These are phyloP conservation scores for Neuroterus valhalla DNA, from an alignment of 1,140 invertebrate genomes.

Conservation along the genomic window DNA sequence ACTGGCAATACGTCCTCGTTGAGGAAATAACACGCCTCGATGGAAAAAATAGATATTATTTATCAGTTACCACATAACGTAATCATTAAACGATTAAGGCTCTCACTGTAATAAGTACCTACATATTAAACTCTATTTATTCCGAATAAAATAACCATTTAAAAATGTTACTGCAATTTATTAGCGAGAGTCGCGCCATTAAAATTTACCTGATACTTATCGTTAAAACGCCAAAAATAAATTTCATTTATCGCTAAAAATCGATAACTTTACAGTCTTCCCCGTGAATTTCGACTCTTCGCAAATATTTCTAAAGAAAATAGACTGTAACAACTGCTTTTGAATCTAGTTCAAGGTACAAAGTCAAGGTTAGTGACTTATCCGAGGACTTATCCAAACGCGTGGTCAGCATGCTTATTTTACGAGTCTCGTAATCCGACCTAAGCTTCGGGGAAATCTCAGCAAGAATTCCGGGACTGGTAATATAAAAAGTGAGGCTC, in stretches of 20 bases:
- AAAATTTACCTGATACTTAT: too few relatives aligned
- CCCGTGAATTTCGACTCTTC: too few relatives aligned
- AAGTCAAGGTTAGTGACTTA: constrained; percentile 4
- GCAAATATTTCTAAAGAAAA: too few relatives aligned
- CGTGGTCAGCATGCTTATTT: neutral
- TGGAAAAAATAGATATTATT: neutral
- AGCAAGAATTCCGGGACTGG: too few relatives aligned
- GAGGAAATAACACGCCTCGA: neutral
- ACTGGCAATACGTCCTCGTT: neutral
- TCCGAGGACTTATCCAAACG: neutral
- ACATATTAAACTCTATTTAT: too few relatives aligned
- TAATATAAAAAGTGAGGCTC: too few relatives aligned
- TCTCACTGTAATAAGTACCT: neutral
- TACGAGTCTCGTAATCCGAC: neutral
- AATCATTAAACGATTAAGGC: neutral
- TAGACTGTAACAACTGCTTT: neutral
- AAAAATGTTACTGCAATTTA: too few relatives aligned
- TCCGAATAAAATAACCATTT: too few relatives aligned
- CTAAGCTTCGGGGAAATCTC: neutral
- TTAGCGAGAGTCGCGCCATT: too few relatives aligned
- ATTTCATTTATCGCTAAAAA: too few relatives aligned
- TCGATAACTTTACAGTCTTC: too few relatives aligned
- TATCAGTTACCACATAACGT: neutral
- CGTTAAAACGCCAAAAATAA: too few relatives aligned
- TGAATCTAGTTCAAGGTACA: neutral